Conservation (phyloP, 2,113 vertebrate species). For the Panthera uncia region DNA sequence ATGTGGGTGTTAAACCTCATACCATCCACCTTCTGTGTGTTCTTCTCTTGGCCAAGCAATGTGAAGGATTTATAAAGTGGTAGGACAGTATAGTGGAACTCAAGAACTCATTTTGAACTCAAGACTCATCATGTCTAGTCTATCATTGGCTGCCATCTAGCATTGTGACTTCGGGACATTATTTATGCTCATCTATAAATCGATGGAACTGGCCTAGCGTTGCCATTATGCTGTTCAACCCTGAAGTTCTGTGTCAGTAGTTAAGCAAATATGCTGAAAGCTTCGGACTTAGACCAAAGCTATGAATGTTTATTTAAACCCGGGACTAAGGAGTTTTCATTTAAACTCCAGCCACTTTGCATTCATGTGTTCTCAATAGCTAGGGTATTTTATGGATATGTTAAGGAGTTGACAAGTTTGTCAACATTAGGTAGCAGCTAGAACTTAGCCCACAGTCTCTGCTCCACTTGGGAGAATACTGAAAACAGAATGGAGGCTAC, state of each 20-base stretch:
- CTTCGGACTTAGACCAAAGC: not conserved
- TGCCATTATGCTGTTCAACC: not conserved
- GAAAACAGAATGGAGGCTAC: not conserved
- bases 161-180: not conserved
- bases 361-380: constrained; percentile 29
- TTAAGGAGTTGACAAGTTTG: constrained; percentile 11
- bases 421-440: not conserved
- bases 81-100: not conserved
- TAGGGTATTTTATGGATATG: not conserved
- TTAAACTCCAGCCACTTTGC: not conserved
- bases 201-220: not conserved
- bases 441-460: not conserved
- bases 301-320: not conserved
- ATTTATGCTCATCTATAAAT: not conserved
- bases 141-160: not conserved
- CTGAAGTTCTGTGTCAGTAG: not conserved
- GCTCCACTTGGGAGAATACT: not conserved
- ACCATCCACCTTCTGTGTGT: not conserved
- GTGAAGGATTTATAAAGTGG: not conserved
- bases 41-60: not conserved
- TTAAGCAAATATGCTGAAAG: not conserved
- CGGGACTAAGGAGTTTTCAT: not conserved
- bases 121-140: not conserved
- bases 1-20: not conserved
- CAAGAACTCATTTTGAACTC: not conserved